Evolutionary conservation across 2,888 invertebrate species (phyloP), one percentile per base, ranked within the genome.

Genomic region (Lasioglossum villosulum): DNA sequence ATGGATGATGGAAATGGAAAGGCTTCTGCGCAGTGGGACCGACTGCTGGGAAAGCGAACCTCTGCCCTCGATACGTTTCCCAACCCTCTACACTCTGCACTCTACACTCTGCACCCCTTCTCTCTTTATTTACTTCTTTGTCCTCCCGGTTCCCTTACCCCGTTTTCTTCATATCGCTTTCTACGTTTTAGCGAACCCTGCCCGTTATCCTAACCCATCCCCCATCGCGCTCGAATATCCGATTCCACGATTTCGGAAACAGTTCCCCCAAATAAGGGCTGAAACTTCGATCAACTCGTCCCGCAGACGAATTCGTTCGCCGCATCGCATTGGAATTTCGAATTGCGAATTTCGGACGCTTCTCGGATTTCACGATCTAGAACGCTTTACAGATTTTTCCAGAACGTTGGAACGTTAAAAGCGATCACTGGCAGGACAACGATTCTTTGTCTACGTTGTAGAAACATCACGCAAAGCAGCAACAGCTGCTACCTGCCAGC

Each of bases 21-120:
- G 78, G 88, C 87, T 86, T 80, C 77, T 84, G 90, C 88, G 90
- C 88, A 78, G 42, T 77, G 30, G 78, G 72, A 34, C 10, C 68
- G 42, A 0, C 6, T 10, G 39, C 12, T 39, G 52, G n/a, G 52
- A 78, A 71, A 37, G 30, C 42, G 75, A 63, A 42, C 14, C 27
- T 71, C 27, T 71, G 63, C n/a, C 75, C 71, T 39, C 30, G 42
- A 42, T 30, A 63, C 23, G 42, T 63, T 30, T 37, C 30, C 16
- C 66, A n/a, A 68, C 37, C 30, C 27, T 30, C n/a, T 19, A 0
- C 19, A 39, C 37, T 34, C 34, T 34, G 3, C 34, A 34, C 34
- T 34, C 37, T 37, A 4, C 37, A 37, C 37, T 37, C 37, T 37
- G 4, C 37, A 19, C 30, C 45, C 42, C 12, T 52, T 5, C n/a